These are phyloP conservation scores for Drosophila parvula DNA, from an alignment of 1,140 invertebrate species.

Conservation along the genomic window DNA sequence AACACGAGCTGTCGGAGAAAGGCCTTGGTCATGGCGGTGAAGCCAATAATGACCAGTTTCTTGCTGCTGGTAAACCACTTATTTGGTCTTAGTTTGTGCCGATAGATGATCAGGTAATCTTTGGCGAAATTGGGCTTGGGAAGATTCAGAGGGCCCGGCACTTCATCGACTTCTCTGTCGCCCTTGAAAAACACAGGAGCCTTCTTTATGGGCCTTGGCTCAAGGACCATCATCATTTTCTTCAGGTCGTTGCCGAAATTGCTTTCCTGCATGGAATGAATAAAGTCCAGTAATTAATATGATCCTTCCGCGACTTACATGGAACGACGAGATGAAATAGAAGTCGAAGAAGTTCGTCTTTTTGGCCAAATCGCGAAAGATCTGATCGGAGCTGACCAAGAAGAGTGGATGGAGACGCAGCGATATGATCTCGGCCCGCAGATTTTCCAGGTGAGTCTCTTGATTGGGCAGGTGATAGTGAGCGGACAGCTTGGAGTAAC, in stretches of 20 bases:
- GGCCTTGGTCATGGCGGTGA: slow-evolving; percentile 43
- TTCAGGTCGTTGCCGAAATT: slow-evolving; percentile 61
- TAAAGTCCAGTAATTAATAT: no score
- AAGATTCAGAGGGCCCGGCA: slow-evolving; percentile 6
- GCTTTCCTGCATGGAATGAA: slow-evolving; percentile 1
- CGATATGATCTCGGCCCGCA: slow-evolving; percentile 66
- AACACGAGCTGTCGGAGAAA: slow-evolving; percentile 66
- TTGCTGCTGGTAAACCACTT: slow-evolving; percentile 57
- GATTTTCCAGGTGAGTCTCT: slow-evolving; percentile 24
- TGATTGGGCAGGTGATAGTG: slow-evolving; percentile 55
- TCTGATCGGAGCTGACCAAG: slow-evolving; percentile 35
- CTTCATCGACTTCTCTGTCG: background rate
- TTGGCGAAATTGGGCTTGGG: slow-evolving; percentile 15
- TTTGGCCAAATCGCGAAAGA: slow-evolving; percentile 61
- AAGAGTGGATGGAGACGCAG: slow-evolving; percentile 68
- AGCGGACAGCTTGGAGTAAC: slow-evolving; percentile 18
- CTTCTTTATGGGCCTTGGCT: slow-evolving; percentile 50
- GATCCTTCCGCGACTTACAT: slow-evolving; percentile 7
- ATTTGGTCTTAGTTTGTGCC: slow-evolving; percentile 57
- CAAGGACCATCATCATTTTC: slow-evolving; percentile 69
- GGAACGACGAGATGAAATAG: slow-evolving; percentile 38
- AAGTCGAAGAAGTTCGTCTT: slow-evolving; percentile 61
- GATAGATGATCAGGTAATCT: slow-evolving; percentile 51
- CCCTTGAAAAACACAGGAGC: background rate
- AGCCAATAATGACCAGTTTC: slow-evolving; percentile 66